Evolutionary conservation across 2,888 invertebrate species (phyloP).

Genomic region (Gandaritis pyraliata): DNA sequence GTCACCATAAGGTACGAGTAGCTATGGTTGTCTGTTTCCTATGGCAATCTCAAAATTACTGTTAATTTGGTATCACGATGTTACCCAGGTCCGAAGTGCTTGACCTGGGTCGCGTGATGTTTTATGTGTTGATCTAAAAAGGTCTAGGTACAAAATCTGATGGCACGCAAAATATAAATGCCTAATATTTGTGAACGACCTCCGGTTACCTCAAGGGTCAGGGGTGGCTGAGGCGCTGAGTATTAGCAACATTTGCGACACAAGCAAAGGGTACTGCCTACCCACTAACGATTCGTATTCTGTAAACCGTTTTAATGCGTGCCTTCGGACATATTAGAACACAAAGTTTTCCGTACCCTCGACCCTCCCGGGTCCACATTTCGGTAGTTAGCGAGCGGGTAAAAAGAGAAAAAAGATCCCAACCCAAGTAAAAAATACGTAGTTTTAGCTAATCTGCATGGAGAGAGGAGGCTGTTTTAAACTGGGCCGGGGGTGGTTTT

Average conservation of each 20-base stretch:
- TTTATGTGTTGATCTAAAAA: conserved; percentile 6
- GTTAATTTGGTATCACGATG: neutral
- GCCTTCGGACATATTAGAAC: conserved; percentile 84
- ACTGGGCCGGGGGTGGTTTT: conserved; percentile 68
- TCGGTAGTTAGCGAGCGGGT: conserved; percentile 76
- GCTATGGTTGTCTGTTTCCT: too few relatives aligned
- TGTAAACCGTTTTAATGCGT: conserved; percentile 78
- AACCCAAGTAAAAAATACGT: conserved; percentile 86
- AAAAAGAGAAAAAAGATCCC: conserved; percentile 68
- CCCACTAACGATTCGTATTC: conserved; percentile 76
- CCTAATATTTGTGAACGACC: conserved; percentile 35
- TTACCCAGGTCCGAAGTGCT: conserved; percentile 2
- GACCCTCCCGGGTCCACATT: conserved; percentile 63
- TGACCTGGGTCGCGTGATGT: too few relatives aligned
- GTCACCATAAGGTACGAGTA: too few relatives aligned
- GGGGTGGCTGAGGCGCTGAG: conserved; percentile 26
- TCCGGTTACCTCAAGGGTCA: conserved; percentile 24
- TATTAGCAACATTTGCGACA: conserved; percentile 43
- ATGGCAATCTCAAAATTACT: neutral
- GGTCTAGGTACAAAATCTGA: conserved; percentile 23
- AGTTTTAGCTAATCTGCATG: conserved; percentile 88
- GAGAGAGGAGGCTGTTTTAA: conserved; percentile 57
- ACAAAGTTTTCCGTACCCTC: conserved; percentile 74
- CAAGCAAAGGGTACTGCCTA: conserved; percentile 48
- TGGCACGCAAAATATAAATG: conserved; percentile 26